Percentiles rank a stretch among this genome's conserved stretches.
phyloP scores from a whole-genome alignment of 2,113 vertebrate genomes.

The Neofelis nebulosa region DNA sequence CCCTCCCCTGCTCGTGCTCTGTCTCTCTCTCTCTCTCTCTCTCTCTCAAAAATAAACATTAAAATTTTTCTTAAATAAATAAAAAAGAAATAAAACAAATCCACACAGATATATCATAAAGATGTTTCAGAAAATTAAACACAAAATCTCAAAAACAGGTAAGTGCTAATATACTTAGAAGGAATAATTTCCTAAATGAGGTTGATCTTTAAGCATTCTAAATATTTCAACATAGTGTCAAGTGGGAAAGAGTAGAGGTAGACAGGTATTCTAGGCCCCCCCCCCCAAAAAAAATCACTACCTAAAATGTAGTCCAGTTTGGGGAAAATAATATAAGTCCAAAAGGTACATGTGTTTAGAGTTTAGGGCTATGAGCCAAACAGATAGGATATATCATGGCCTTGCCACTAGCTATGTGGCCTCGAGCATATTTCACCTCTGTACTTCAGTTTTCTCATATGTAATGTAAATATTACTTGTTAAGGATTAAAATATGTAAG shows the following conservation, averaged over 20 bases:
- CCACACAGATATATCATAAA: background rate
- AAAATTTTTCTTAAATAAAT: too few relatives aligned
- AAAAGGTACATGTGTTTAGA: background rate
- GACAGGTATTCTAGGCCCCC: background rate
- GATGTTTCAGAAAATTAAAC: conserved; percentile 18
- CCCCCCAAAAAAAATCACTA: background rate
- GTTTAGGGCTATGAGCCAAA: background rate
- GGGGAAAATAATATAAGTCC: background rate
- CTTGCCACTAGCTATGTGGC: background rate
- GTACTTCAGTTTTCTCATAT: background rate
- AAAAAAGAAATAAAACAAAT: background rate
- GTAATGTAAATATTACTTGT: background rate
- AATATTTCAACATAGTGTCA: conserved; percentile 6
- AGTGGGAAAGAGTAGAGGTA: background rate
- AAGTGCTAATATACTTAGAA: background rate
- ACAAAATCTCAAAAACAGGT: conserved; percentile 6
- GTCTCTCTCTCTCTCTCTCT: too few relatives aligned
- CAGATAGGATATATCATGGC: background rate
- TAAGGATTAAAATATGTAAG: background rate
- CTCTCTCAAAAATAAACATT: too few relatives aligned
- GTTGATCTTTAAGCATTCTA: conserved; percentile 12
- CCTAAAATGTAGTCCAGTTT: background rate
- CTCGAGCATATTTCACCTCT: background rate
- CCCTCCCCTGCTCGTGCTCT: too few relatives aligned
- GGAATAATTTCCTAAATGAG: background rate